phyloP scores from a whole-genome alignment of 2,888 invertebrate genomes.

The Dasypogon diadema region DNA sequence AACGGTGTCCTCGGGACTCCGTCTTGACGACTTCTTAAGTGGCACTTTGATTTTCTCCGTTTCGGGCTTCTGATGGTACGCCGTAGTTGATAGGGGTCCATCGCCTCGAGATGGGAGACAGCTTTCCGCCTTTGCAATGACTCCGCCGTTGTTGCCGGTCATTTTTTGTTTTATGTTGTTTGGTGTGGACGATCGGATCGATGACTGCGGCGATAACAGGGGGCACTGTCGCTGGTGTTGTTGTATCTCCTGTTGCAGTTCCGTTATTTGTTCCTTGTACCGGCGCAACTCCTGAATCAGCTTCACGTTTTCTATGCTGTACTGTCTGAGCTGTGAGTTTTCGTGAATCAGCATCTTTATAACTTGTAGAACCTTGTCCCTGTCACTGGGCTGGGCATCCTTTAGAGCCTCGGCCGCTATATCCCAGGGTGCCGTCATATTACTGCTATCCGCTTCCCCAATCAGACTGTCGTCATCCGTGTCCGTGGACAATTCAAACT shows the following conservation, averaged over 20 bases:
- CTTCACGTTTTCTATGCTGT: conserved; percentile 62
- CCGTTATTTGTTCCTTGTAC: conserved; percentile 65
- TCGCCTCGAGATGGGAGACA: conserved; percentile 51
- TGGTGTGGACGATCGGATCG: neutral
- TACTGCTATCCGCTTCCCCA: conserved; percentile 68
- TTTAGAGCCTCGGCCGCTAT: conserved; percentile 66
- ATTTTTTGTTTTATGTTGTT: conserved; percentile 34
- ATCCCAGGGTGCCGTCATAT: conserved; percentile 67
- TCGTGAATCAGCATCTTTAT: conserved; percentile 64
- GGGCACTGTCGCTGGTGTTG: conserved; percentile 63
- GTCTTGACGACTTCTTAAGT: conserved; percentile 62
- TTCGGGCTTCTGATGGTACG: conserved; percentile 57
- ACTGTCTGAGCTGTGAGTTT: conserved; percentile 64
- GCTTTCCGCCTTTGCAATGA: conserved; percentile 58
- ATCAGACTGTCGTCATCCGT: conserved; percentile 74
- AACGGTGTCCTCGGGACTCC: conserved; percentile 60
- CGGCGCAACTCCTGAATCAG: conserved; percentile 64
- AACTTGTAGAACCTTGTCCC: conserved; percentile 65
- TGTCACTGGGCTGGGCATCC: conserved; percentile 65
- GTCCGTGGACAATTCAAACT: conserved; percentile 79
- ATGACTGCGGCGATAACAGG: conserved; percentile 54
- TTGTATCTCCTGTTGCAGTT: conserved; percentile 65
- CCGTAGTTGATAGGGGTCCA: neutral
- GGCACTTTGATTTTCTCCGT: conserved; percentile 61
- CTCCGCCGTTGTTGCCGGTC: conserved; percentile 56